Evolutionary conservation across 2,888 invertebrate genomes (phyloP).

Genomic region (Watsonalla binaria): DNA sequence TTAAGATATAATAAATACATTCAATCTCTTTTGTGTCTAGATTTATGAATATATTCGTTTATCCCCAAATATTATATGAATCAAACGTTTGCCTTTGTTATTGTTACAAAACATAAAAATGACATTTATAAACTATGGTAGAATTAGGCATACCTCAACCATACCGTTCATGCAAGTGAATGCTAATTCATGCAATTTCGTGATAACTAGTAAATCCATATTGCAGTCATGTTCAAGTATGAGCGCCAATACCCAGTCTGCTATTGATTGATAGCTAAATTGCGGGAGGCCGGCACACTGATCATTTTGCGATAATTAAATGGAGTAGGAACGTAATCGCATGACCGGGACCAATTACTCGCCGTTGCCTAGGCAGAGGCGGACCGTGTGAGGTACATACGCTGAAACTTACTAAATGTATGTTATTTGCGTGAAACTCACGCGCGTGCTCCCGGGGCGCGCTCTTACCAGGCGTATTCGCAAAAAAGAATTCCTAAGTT

Average conservation of each 20-base stretch:
- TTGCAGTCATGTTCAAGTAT: constrained; percentile 29
- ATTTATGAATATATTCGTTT: too few relatives aligned
- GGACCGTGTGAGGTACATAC: constrained; percentile 61
- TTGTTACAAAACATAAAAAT: too few relatives aligned
- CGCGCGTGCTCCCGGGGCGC: constrained; percentile 51
- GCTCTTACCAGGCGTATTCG: constrained; percentile 7
- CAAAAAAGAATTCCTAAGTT: not conserved
- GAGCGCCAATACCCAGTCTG: constrained; percentile 50
- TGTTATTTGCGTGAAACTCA: constrained; percentile 68
- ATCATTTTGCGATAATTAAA: constrained; percentile 78
- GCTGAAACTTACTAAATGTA: constrained; percentile 58
- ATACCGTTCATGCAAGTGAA: too few relatives aligned
- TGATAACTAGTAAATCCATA: constrained; percentile 52
- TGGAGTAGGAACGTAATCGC: constrained; percentile 75
- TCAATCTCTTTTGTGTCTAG: too few relatives aligned
- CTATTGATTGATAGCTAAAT: constrained; percentile 77
- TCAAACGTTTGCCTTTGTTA: too few relatives aligned
- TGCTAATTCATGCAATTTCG: constrained; percentile 13
- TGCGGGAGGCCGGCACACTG: constrained; percentile 69
- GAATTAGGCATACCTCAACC: too few relatives aligned
- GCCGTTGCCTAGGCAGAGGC: constrained; percentile 66
- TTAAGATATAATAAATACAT: too few relatives aligned
- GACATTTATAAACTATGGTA: too few relatives aligned
- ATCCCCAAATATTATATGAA: too few relatives aligned
- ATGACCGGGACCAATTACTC: constrained; percentile 75